These are phyloP conservation scores for Oligia strigilis DNA, from an alignment of 2,888 invertebrate species.

Conservation along the genomic window DNA sequence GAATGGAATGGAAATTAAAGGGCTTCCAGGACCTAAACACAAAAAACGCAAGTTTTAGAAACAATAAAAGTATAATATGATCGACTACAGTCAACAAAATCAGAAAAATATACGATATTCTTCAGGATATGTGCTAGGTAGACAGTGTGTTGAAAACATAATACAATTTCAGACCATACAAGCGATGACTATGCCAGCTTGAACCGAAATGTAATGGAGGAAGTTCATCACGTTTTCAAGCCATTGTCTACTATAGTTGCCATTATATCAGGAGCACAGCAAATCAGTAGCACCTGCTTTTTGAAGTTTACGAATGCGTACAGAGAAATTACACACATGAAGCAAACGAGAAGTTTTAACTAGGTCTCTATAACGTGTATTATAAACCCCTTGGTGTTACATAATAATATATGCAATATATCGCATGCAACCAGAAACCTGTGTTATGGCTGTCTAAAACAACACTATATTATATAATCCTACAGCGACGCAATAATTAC, in stretches of 20 bases:
- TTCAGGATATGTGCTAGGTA: no score
- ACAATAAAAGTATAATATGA: no score
- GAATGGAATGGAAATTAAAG: no score
- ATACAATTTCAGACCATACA: no score
- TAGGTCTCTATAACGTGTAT: neutral
- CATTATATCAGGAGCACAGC: neutral
- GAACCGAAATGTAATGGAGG: no score
- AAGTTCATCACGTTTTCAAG: no score
- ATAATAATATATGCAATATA: neutral
- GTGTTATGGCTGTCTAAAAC: slow-evolving; percentile 41
- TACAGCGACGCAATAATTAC: slow-evolving; percentile 45
- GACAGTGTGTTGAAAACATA: no score
- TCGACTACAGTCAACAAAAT: no score
- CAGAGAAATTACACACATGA: neutral
- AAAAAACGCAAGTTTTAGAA: no score
- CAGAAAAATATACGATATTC: no score
- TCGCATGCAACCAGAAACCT: slow-evolving; percentile 26
- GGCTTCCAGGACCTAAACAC: no score
- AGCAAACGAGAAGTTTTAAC: neutral
- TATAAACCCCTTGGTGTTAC: neutral
- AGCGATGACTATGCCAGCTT: no score
- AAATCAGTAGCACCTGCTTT: neutral
- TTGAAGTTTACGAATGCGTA: neutral
- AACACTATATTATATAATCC: slow-evolving; percentile 30
- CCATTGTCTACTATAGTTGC: neutral